phyloP scores from a whole-genome alignment of 2,797 vertebrate species.

The Erithacus rubecula region DNA sequence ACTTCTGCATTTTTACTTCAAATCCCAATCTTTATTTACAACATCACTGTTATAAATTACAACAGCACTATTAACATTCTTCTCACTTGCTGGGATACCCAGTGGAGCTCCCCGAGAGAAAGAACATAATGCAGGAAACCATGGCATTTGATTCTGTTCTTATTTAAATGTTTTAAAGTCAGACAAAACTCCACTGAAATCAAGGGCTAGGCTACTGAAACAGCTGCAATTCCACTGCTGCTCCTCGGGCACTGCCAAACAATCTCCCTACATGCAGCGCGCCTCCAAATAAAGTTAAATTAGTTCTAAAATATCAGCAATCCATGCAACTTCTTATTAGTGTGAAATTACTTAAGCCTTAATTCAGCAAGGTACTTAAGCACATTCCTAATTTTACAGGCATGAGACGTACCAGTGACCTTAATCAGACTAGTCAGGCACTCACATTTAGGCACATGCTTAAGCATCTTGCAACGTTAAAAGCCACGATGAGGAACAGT shows the following conservation, averaged over 20 bases:
- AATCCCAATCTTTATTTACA: conserved; percentile 9
- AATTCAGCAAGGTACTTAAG: conserved; percentile 40
- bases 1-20: conserved; percentile 10
- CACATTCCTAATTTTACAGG: conserved; percentile 20
- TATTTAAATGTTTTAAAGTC: not conserved
- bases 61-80: not conserved
- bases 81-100: conserved; percentile 40
- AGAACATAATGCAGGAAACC: not conserved
- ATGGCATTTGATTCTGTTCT: not conserved
- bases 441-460: not conserved
- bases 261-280: not conserved
- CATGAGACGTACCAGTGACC: not conserved
- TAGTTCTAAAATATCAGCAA: conserved; percentile 25
- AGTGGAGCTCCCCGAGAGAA: not conserved
- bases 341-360: conserved; percentile 45
- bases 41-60: not conserved
- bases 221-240: not conserved
- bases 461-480: not conserved
- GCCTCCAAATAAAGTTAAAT: conserved; percentile 4
- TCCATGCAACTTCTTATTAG: not conserved
- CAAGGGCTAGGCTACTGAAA: not conserved
- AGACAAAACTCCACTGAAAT: conserved; percentile 10
- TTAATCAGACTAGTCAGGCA: not conserved
- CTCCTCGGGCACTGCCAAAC: not conserved
- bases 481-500: not conserved